Evolutionary conservation across 2,113 vertebrate species (phyloP).

Genomic region (Fulica atra): DNA sequence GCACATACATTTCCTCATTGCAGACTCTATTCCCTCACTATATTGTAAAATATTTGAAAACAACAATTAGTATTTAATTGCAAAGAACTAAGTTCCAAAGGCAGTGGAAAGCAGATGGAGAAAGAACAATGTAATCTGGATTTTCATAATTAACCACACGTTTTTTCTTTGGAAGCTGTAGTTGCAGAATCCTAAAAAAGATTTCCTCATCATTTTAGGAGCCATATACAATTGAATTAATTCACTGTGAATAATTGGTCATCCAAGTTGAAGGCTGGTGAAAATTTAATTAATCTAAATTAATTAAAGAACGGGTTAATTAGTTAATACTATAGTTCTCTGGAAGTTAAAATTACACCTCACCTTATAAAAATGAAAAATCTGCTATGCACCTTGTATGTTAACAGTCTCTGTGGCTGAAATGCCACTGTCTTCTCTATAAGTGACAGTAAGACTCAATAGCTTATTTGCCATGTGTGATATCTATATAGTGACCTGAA

Average conservation of each 20-base stretch:
- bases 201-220: neutral
- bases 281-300: neutral
- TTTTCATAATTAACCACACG: neutral
- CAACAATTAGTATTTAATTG: neutral
- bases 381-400: neutral
- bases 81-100: neutral
- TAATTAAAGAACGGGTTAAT: neutral
- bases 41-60: constrained; percentile 27
- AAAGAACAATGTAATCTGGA: neutral
- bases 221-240: neutral
- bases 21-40: neutral
- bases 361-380: neutral
- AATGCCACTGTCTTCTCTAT: neutral
- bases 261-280: neutral
- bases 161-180: neutral
- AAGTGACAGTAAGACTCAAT: neutral
- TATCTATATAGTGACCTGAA: neutral
- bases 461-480: neutral
- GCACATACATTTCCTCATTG: neutral
- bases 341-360: neutral
- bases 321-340: neutral
- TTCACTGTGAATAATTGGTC: neutral
- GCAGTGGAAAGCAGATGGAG: neutral
- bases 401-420: neutral
- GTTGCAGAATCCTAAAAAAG: neutral